Conservation (phyloP, 1,140 invertebrate genomes). For the Drosophila murphyi region DNA sequence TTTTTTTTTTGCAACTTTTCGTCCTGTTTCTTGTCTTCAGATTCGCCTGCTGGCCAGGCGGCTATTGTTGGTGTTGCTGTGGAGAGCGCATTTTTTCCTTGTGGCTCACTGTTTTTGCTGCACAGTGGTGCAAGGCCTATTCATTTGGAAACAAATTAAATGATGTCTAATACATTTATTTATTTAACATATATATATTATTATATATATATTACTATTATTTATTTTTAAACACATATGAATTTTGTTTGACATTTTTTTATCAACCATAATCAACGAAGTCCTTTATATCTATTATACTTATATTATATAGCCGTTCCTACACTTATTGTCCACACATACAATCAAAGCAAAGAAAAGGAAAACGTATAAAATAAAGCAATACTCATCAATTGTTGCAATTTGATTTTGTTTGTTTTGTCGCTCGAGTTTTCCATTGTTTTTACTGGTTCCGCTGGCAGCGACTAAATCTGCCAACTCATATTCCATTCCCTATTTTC, state of each 20-base stretch:
- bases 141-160: background rate
- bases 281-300: no score
- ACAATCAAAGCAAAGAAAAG: slow-evolving; percentile 32
- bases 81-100: slow-evolving; percentile 71
- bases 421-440: slow-evolving; percentile 69
- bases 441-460: slow-evolving; percentile 62
- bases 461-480: slow-evolving; percentile 11
- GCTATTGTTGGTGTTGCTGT: slow-evolving; percentile 42
- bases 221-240: background rate
- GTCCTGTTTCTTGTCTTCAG: slow-evolving; percentile 80
- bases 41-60: slow-evolving; percentile 64
- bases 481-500: background rate
- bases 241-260: background rate
- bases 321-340: no score
- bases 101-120: slow-evolving; percentile 74
- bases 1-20: slow-evolving; percentile 63
- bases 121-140: slow-evolving; percentile 50
- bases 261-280: no score
- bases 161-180: background rate
- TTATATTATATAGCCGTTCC: no score
- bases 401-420: slow-evolving; percentile 41
- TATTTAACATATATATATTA: no score
- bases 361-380: slow-evolving; percentile 4
- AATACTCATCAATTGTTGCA: slow-evolving; percentile 67
- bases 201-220: no score